phyloP scores from a whole-genome alignment of 2,113 vertebrate genomes.

The Hystrix cristata region DNA sequence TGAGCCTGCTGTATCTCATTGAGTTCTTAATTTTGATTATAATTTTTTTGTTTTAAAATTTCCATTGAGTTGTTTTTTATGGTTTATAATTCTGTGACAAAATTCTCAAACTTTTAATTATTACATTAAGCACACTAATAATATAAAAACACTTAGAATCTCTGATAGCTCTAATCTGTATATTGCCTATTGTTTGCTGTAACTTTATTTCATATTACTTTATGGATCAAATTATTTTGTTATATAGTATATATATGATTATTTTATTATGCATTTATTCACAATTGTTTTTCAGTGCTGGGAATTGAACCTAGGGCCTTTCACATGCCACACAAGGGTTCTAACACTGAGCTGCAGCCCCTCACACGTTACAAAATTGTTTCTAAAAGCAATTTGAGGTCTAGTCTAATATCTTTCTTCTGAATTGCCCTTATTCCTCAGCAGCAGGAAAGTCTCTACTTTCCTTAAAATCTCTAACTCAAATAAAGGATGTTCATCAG shows the following conservation, averaged over 20 bases:
- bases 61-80: not conserved
- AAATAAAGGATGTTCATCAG: not conserved
- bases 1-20: not conserved
- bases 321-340: not conserved
- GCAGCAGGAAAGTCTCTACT: not conserved
- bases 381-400: conserved; percentile 20
- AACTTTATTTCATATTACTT: not conserved
- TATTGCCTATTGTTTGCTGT: not conserved
- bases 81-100: not conserved
- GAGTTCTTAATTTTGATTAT: not conserved
- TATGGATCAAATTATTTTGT: not conserved
- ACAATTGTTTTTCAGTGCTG: not conserved
- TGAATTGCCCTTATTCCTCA: not conserved
- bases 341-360: not conserved
- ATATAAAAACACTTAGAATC: not conserved
- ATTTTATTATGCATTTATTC: not conserved
- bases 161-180: not conserved
- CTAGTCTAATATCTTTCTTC: not conserved
- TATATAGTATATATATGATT: not conserved
- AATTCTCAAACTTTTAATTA: not conserved
- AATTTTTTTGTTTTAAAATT: not conserved
- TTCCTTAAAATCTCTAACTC: not conserved
- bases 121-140: not conserved
- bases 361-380: not conserved
- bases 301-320: not conserved